These are phyloP conservation scores for Morpho deidamia DNA, from an alignment of 2,888 invertebrate species.

Conservation along the genomic window DNA sequence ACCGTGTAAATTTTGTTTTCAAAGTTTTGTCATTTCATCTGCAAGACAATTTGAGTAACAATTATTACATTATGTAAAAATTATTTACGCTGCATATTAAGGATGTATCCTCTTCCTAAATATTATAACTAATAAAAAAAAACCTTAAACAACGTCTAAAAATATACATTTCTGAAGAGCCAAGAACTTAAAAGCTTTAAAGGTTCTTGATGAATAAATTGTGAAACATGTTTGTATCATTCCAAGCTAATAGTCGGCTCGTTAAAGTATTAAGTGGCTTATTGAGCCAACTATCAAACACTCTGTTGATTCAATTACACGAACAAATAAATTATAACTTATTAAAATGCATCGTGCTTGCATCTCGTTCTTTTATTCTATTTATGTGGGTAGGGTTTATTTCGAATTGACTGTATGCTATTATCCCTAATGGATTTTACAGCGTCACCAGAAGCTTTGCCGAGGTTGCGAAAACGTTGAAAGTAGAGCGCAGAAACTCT, in stretches of 20 bases:
- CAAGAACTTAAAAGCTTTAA: slow-evolving; percentile 13
- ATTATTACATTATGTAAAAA: no score
- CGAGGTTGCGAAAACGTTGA: no score
- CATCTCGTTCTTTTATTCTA: slow-evolving; percentile 1
- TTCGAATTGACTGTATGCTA: no score
- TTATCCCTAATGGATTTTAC: no score
- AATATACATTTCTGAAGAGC: slow-evolving; percentile 14
- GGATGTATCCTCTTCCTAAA: neutral
- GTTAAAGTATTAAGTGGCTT: slow-evolving; percentile 41
- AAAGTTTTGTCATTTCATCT: no score
- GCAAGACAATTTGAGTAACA: no score
- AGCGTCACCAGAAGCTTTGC: no score
- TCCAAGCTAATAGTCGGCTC: slow-evolving; percentile 17
- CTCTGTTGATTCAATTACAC: slow-evolving; percentile 42
- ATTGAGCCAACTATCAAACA: slow-evolving; percentile 50
- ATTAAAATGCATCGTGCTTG: slow-evolving; percentile 31
- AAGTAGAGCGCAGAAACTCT: no score
- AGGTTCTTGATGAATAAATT: slow-evolving; percentile 11
- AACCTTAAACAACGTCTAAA: slow-evolving; percentile 4
- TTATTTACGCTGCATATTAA: no score
- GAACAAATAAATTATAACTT: slow-evolving; percentile 34
- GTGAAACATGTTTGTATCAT: slow-evolving; percentile 19
- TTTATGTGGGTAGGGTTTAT: neutral
- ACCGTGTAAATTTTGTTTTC: no score
- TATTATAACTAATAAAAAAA: neutral